Evolutionary conservation across 2,113 vertebrate species (phyloP).

Genomic region (Dendrocopos noguchii): DNA sequence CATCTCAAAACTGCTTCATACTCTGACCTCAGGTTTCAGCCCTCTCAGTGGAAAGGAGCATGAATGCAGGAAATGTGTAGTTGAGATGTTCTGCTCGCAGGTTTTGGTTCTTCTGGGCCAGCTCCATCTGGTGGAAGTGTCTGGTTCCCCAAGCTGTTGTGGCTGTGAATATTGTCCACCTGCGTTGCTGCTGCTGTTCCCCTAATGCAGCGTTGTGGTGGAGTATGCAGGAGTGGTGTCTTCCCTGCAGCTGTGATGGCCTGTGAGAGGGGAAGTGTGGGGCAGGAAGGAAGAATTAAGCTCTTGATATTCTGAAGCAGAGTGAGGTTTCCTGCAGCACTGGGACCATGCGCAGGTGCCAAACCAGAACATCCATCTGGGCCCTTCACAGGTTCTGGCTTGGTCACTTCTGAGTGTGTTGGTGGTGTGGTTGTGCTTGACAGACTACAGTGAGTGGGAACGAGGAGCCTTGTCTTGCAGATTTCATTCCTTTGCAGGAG

Average conservation of each 20-base stretch:
- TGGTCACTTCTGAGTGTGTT: rapidly evolving
- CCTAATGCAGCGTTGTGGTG: too few relatives aligned
- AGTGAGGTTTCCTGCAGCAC: background rate
- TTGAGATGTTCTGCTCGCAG: background rate
- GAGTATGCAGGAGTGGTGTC: background rate
- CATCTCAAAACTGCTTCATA: background rate
- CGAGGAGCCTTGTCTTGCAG: background rate
- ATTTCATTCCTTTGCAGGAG: background rate
- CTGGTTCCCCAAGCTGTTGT: background rate
- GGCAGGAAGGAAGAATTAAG: background rate
- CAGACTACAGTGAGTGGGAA: background rate
- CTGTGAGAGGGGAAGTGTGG: rapidly evolving
- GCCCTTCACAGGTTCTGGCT: background rate
- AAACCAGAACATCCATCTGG: background rate
- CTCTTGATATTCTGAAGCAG: background rate
- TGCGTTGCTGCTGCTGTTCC: background rate
- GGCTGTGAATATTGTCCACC: background rate
- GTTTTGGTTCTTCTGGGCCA: background rate
- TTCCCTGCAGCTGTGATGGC: rapidly evolving
- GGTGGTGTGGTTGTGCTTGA: background rate
- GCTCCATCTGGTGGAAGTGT: background rate
- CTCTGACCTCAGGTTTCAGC: background rate
- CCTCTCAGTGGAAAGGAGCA: background rate
- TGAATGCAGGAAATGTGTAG: background rate
- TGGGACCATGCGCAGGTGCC: background rate